Base-by-base conservation (phyloP, 2,113 vertebrate species). In the Megaceryle torquata region DNA sequence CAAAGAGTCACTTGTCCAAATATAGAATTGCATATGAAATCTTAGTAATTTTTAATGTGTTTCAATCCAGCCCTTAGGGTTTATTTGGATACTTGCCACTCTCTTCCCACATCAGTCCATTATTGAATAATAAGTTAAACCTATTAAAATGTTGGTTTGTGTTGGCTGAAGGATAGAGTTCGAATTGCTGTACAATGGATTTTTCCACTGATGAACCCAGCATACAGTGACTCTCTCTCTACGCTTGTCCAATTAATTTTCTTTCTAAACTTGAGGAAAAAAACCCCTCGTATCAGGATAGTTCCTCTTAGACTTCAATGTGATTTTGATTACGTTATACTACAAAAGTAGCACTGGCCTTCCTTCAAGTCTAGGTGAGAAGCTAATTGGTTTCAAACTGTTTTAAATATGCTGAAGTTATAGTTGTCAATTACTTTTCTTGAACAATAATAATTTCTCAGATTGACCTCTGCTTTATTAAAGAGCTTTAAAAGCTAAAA, bases 381-480 rank as follows among this genome's bases (percentile, higher is more conserved):
- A 93, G 91, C 61, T 97, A 97, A 97, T 97, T 97, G 89, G 94
- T 93, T 97, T 97, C 97, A 97, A 95, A 96, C 94, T 96, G 93
- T 87, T 97, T 96, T 93, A 96, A 97, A 96, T 96, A 97, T 93
- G 94, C 60, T 87, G 88, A 94, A 93, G 85, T 91, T 95, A 91
- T 31, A 93, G 74, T 75, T 96, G 95, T 95, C 94, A 96, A 86
- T 97, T 97, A 91, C 95, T 96, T 97, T 86, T 90, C 77, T 82
- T 85, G 71, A 95, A 94, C 74, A 91, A 92, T 96, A 95, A 84
- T 91, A 94, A 93, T 94, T 96, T 88, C 70, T 87, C 70, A 88
- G 64, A 85, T 72, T 96, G 91, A 89, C 94, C 81, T 95, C 48
- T 70, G 50, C 87, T 94, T 94, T 96, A 57, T 95, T 91, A 93